Base-by-base conservation (phyloP, 2,797 vertebrate species). In the Coccyzus lansbergi region DNA sequence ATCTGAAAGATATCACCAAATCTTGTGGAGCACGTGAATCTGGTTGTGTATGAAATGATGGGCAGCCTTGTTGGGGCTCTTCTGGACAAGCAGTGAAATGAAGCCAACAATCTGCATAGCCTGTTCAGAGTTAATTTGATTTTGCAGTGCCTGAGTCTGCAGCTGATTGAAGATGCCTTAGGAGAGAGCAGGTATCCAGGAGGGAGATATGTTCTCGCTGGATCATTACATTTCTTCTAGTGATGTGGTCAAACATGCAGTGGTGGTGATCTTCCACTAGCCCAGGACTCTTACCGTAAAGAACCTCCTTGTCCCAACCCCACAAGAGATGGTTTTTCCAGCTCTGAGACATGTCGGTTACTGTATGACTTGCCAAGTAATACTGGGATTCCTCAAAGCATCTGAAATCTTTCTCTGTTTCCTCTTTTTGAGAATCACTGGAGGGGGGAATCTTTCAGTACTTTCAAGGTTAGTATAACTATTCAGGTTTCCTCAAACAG, bases 341-440 rank as follows among this genome's bases (percentile, higher is more conserved):
- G 55, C 83, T 93, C 42, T 86, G 89, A 94, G 55, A 91, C 20
- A 8, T 62, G 44, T 33, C 4, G 2, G n/a, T 94, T 87, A 59
- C 77, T 70, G 10, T 83, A 91, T 93, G 91, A 92, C 80, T 83
- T 93, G 42, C 34, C 14, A 2, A 91, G 83, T 90, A 91, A 77
- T 84, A 70, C 28, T 67, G 67, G 52, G 49, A 84, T 90, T 95
- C 88, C 70, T 91, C 70, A 76, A 62, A 42, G 33, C 58, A 44
- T 81, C 65, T 87, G 79, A 95, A 91, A 67, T 92, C 5, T 91
- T 62, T 95, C 26, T 90, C 19, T 92, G 12, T 94, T 96, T 95
- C 79, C 36, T 83, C 91, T 93, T 95, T 95, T 81, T 83, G 65
- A 74, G 55, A 65, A 48, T 87, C 62, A 53, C 11, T 91, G 55